Conservation (phyloP, 23 tunicate genomes). For the Aplidium turbinatum region DNA sequence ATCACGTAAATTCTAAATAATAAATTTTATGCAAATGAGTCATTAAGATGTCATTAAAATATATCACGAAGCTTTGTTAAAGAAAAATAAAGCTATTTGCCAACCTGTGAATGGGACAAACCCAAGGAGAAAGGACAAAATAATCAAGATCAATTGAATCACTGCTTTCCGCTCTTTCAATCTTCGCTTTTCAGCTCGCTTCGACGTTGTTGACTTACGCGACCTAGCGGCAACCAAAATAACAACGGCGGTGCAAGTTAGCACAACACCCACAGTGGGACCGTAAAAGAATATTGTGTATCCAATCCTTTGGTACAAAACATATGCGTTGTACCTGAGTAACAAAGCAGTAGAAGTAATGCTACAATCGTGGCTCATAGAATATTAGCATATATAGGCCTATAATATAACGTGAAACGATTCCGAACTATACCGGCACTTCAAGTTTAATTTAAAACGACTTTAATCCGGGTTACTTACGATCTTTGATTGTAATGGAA, state of each 20-base stretch:
- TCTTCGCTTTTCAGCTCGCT: background rate
- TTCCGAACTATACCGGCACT: too few species aligned
- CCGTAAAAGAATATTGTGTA: constrained; percentile 57
- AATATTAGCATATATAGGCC: background rate
- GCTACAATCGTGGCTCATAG: background rate
- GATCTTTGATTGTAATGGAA: too few species aligned
- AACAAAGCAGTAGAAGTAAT: background rate
- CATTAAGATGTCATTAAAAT: too few species aligned
- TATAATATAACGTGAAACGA: background rate
- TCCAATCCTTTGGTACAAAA: constrained; percentile 25
- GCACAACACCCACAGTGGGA: constrained; percentile 48
- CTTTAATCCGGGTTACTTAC: too few species aligned
- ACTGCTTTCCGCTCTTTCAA: constrained; percentile 36
- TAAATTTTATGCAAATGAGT: too few species aligned
- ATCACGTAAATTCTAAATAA: too few species aligned
- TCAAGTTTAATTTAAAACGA: too few species aligned
- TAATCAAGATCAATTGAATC: constrained; percentile 31
- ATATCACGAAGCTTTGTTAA: too few species aligned
- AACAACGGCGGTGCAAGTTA: constrained; percentile 37
- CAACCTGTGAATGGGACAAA: constrained; percentile 62
- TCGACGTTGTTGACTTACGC: constrained; percentile 1
- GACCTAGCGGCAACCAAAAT: constrained; percentile 21
- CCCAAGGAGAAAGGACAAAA: constrained; percentile 49
- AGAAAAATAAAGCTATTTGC: too few species aligned
- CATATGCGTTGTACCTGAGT: constrained; percentile 38